A percentile compares a stretch with the other conserved stretches of the same genome.
phyloP scores from a whole-genome alignment of 2,113 vertebrate species.

The Gasterosteus aculeatus region DNA sequence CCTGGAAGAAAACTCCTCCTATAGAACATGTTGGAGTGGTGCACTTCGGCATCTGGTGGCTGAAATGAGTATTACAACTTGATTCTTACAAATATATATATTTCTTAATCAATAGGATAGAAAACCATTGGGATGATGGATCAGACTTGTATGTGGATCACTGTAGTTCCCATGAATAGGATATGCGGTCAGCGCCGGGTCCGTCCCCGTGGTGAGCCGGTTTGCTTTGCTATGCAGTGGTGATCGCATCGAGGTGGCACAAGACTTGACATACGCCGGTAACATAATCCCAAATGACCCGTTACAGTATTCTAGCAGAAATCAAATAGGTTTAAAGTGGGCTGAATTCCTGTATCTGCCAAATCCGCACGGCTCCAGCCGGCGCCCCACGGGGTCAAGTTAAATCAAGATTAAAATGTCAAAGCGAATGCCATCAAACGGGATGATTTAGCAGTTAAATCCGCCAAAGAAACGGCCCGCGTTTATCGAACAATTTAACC shows the following conservation, averaged over 20 bases:
- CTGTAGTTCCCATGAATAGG: neutral
- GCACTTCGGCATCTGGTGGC: neutral
- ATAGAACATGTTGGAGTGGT: neutral
- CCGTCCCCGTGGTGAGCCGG: neutral
- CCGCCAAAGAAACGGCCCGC: slow-evolving; percentile 18
- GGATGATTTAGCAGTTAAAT: slow-evolving; percentile 59
- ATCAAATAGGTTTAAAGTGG: slow-evolving; percentile 38
- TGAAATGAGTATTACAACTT: neutral
- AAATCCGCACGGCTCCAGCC: slow-evolving; percentile 33
- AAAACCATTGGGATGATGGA: neutral
- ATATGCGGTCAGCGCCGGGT: neutral
- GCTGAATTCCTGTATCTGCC: slow-evolving; percentile 26
- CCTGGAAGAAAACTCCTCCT: neutral
- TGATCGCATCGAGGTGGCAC: neutral
- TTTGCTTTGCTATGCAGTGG: slow-evolving; percentile 43
- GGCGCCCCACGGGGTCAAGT: slow-evolving; percentile 21
- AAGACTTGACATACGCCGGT: slow-evolving; percentile 6
- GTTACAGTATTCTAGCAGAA: slow-evolving; percentile 44
- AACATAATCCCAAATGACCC: slow-evolving; percentile 44
- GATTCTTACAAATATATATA: neutral
- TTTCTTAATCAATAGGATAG: neutral
- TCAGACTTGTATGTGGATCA: neutral
- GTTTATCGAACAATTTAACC: slow-evolving; percentile 61
- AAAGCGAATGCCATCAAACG: slow-evolving; percentile 38
- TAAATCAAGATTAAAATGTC: slow-evolving; percentile 70